Percentiles rank a stretch among this genome's conserved stretches.
Evolutionary conservation across 2,888 invertebrate genomes (phyloP).

Genomic region (Dromius quadrimaculatus): DNA sequence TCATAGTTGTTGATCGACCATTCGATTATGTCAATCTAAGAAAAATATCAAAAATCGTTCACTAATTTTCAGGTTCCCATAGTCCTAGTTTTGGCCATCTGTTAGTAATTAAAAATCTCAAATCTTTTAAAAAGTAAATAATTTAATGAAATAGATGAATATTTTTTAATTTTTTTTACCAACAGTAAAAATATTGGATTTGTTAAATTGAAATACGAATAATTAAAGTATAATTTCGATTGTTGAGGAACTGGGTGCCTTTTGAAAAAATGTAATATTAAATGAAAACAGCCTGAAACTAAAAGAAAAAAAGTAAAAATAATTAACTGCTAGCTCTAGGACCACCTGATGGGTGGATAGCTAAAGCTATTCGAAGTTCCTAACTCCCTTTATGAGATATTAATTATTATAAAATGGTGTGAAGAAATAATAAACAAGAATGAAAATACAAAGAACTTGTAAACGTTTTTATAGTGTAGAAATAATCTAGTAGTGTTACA

Average conservation of each 20-base stretch:
- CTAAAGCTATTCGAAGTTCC: conserved; percentile 65
- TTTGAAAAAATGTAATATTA: conserved; percentile 60
- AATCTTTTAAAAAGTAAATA: too few species aligned
- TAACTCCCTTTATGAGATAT: conserved; percentile 65
- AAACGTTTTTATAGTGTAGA: conserved; percentile 48
- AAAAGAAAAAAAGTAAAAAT: conserved; percentile 45
- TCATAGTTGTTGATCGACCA: too few species aligned
- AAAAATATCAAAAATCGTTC: too few species aligned
- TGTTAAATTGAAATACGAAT: conserved; percentile 15
- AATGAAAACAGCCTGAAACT: conserved; percentile 60
- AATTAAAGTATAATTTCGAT: conserved; percentile 58
- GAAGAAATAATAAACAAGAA: conserved; percentile 41
- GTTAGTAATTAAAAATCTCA: too few species aligned
- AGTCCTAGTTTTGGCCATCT: too few species aligned
- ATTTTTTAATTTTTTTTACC: too few species aligned
- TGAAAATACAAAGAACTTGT: conserved; percentile 40
- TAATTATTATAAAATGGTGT: conserved; percentile 47
- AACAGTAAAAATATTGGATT: conserved; percentile 10
- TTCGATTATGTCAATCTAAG: too few species aligned
- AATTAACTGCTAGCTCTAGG: conserved; percentile 49
- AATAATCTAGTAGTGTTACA: conserved; percentile 37
- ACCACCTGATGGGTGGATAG: conserved; percentile 56
- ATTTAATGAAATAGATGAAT: too few species aligned
- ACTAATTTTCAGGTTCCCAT: too few species aligned
- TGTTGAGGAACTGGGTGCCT: conserved; percentile 69